Percentiles rank a stretch among this genome's conserved stretches.
These are phyloP conservation scores for Nasonia giraulti DNA, from an alignment of 1,140 invertebrate species.

Conservation along the genomic window DNA sequence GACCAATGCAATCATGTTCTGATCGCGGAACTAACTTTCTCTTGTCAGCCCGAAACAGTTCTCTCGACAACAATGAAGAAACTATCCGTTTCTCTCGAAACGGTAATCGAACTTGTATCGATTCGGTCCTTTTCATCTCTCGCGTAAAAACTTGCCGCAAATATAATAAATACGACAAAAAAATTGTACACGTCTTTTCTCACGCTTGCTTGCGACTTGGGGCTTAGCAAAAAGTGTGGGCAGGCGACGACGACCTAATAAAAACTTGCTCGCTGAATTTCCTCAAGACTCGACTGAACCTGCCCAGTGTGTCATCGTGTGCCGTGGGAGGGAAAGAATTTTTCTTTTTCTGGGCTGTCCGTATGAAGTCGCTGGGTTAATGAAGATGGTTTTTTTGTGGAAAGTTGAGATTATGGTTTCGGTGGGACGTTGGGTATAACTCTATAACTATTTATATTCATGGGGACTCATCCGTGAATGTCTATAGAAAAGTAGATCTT, in stretches of 20 bases:
- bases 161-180: neutral
- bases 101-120: neutral
- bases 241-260: conserved; percentile 12
- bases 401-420: too few species aligned
- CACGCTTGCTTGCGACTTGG: neutral
- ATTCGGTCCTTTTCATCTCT: neutral
- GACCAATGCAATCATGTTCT: too few species aligned
- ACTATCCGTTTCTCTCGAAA: neutral
- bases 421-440: too few species aligned
- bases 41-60: too few species aligned
- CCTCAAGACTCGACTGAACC: neutral
- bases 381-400: too few species aligned
- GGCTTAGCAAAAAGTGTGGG: neutral
- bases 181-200: neutral
- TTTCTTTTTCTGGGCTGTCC: too few species aligned
- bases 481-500: too few species aligned
- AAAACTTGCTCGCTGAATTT: conserved; percentile 12
- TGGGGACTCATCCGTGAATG: too few species aligned
- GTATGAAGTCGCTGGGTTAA: too few species aligned
- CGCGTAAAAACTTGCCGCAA: neutral
- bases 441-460: too few species aligned
- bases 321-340: too few species aligned
- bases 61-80: neutral
- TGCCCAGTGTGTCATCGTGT: neutral
- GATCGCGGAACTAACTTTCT: too few species aligned